Evolutionary conservation across 2,888 invertebrate species (phyloP).

Genomic region (Synergus japonicus): DNA sequence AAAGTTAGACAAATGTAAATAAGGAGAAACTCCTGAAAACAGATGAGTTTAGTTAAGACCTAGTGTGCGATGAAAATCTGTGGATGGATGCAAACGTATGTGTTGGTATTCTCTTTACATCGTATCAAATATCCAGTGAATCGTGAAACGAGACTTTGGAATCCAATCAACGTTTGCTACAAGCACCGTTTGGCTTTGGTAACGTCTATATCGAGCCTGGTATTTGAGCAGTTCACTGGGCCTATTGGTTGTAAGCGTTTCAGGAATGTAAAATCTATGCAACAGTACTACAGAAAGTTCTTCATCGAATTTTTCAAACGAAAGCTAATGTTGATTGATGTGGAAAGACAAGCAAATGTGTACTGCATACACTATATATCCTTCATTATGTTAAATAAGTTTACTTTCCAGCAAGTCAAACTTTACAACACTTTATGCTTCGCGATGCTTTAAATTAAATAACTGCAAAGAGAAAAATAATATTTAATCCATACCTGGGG

Average conservation of each 20-base stretch:
- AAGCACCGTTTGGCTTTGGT: conserved; percentile 55
- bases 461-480: not conserved
- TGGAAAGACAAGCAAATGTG: conserved; percentile 18
- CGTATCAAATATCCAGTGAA: conserved; percentile 58
- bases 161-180: conserved; percentile 69
- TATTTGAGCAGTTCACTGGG: conserved; percentile 52
- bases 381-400: not conserved
- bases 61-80: conserved; percentile 4
- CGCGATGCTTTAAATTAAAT: not conserved
- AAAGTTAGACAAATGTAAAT: not conserved
- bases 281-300: conserved; percentile 37
- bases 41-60: not conserved
- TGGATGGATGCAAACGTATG: conserved; percentile 9
- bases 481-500: not conserved
- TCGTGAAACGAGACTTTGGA: conserved; percentile 66
- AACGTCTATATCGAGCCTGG: conserved; percentile 58
- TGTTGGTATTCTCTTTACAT: conserved; percentile 47
- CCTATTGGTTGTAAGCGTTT: conserved; percentile 59
- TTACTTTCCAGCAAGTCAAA: not conserved
- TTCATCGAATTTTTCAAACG: not conserved
- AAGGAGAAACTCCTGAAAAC: not conserved
- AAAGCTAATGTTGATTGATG: conserved; percentile 39
- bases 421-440: not conserved
- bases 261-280: conserved; percentile 61
- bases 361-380: not conserved